Evolutionary conservation across 2,113 vertebrate genomes (phyloP).

Genomic region (Neomonachus schauinslandi): DNA sequence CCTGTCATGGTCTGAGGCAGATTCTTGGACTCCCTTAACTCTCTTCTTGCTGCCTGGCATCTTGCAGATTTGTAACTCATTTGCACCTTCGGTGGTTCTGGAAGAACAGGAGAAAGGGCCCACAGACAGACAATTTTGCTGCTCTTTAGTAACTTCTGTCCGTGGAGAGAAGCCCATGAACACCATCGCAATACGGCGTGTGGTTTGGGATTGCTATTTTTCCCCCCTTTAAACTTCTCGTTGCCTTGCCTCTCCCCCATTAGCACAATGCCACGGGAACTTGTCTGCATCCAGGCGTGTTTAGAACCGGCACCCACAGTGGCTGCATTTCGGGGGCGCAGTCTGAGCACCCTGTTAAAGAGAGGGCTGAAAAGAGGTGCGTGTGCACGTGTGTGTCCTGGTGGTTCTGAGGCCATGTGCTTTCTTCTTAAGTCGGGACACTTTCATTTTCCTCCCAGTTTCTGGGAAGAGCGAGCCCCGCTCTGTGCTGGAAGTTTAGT

Average conservation of each 20-base stretch:
- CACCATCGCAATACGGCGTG: accelerated
- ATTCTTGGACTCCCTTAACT: neutral
- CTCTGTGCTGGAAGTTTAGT: slow-evolving; percentile 63
- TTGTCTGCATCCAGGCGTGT: neutral
- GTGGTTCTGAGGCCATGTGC: neutral
- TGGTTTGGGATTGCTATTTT: neutral
- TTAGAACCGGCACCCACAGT: neutral
- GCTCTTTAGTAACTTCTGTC: neutral
- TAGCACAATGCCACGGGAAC: neutral
- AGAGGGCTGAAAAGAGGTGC: neutral
- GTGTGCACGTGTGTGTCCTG: neutral
- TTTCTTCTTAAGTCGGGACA: slow-evolving; percentile 44
- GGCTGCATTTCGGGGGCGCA: neutral
- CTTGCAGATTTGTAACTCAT: slow-evolving; percentile 36
- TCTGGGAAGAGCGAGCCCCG: slow-evolving; percentile 53
- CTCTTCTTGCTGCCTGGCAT: neutral
- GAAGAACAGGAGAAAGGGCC: neutral
- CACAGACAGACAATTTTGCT: neutral
- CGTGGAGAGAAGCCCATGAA: neutral
- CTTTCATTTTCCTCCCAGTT: slow-evolving; percentile 64
- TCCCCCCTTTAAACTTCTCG: neutral
- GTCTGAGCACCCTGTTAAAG: neutral
- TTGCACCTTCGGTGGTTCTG: neutral
- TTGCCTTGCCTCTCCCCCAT: neutral
- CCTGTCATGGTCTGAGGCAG: neutral